phyloP scores from a whole-genome alignment of 64 coral and sea anemone genomes.

The Dendronephthya gigantea region DNA sequence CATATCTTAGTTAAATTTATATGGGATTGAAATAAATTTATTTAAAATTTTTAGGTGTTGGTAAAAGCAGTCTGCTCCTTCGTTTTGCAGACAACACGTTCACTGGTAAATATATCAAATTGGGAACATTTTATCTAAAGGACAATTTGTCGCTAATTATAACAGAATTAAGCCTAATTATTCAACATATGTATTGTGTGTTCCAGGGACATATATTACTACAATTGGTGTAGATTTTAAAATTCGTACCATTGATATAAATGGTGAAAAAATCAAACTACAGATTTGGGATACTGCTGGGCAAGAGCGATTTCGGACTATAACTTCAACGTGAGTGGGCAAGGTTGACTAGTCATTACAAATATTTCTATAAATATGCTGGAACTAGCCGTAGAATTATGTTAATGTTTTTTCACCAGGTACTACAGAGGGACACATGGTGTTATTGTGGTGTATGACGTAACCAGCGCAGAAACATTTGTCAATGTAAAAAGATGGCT shows the following conservation, averaged over 20 bases:
- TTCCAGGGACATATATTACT: slow-evolving; percentile 86
- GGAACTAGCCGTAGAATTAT: too few species aligned
- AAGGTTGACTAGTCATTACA: too few species aligned
- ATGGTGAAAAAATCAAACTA: slow-evolving; percentile 96
- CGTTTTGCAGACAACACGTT: slow-evolving; percentile 99
- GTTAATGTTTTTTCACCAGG: slow-evolving; percentile 11
- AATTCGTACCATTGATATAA: slow-evolving; percentile 82
- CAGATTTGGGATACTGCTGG: slow-evolving; percentile 99
- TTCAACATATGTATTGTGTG: not conserved
- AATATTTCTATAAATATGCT: too few species aligned
- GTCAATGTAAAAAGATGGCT: slow-evolving; percentile 99
- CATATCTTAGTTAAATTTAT: too few species aligned
- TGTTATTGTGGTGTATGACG: slow-evolving; percentile 98
- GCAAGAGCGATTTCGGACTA: slow-evolving; percentile 93
- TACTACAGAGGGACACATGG: slow-evolving; percentile 99
- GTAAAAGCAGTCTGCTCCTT: slow-evolving; percentile 91
- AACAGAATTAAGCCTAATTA: too few species aligned
- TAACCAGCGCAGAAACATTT: slow-evolving; percentile 94
- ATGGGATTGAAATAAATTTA: not conserved
- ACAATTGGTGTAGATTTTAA: slow-evolving; percentile 99
- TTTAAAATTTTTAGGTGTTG: slow-evolving; percentile 74
- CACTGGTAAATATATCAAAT: slow-evolving; percentile 53
- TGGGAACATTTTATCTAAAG: too few species aligned
- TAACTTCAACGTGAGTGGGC: slow-evolving; percentile 90
- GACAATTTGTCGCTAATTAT: too few species aligned